These are phyloP conservation scores for Hermaeophaga mercurialis DNA, from an alignment of 2,888 invertebrate species.

Conservation along the genomic window DNA sequence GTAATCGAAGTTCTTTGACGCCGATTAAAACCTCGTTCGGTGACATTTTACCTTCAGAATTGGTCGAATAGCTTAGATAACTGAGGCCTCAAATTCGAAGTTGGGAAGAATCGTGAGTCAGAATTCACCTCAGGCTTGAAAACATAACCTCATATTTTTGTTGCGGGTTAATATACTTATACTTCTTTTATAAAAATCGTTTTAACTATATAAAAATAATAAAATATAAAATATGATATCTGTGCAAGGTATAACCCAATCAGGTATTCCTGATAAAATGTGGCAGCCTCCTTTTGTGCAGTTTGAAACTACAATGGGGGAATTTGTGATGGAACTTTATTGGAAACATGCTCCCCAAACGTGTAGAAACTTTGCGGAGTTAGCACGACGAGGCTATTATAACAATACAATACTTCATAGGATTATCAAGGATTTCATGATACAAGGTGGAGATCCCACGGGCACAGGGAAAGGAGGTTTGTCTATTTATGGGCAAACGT, in stretches of 20 bases:
- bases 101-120: no score
- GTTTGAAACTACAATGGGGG: slow-evolving; percentile 91
- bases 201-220: no score
- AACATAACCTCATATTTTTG: no score
- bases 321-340: slow-evolving; percentile 89
- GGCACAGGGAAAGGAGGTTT: slow-evolving; percentile 87
- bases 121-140: no score
- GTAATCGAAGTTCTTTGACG: no score
- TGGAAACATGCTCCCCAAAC: slow-evolving; percentile 99
- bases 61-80: no score
- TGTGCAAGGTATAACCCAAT: slow-evolving; percentile 61
- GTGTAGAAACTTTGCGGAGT: slow-evolving; percentile 96
- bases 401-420: slow-evolving; percentile 96
- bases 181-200: no score
- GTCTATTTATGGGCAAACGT: slow-evolving; percentile 94
- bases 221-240: slow-evolving; percentile 52
- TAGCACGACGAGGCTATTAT: slow-evolving; percentile 91
- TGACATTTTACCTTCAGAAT: no score
- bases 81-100: no score
- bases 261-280: slow-evolving; percentile 83
- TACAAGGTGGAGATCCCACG: slow-evolving; percentile 96
- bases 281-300: slow-evolving; percentile 88
- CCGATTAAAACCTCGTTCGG: no score
- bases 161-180: no score
- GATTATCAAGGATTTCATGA: slow-evolving; percentile 92